Percentiles rank a stretch among this genome's conserved stretches.
phyloP scores from a whole-genome alignment of 2,797 vertebrate genomes.

The Acropternis orthonyx region DNA sequence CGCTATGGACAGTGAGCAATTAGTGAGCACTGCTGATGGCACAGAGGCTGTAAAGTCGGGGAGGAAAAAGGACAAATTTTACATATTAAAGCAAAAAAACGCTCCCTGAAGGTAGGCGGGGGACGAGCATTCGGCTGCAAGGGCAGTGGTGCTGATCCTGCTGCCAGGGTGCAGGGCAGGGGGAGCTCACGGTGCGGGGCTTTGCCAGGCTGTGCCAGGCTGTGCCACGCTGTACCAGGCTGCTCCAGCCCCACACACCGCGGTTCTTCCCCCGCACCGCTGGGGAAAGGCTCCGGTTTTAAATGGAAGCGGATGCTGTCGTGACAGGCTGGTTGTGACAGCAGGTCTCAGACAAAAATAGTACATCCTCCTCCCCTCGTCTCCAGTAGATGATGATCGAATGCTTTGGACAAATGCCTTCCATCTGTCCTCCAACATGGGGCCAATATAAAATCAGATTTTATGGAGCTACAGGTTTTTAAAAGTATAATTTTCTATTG shows the following conservation, averaged over 20 bases:
- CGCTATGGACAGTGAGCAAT: conserved; percentile 9
- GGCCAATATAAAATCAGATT: not conserved
- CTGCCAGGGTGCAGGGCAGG: not conserved
- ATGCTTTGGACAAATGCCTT: not conserved
- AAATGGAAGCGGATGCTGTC: not conserved
- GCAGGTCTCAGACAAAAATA: not conserved
- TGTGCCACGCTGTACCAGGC: not conserved
- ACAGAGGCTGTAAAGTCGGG: not conserved
- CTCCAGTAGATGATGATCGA: not conserved
- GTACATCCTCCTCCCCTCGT: not conserved
- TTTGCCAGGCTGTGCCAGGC: not conserved
- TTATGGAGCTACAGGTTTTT: not conserved
- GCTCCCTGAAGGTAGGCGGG: not conserved
- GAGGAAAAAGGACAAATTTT: not conserved
- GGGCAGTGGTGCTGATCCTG: not conserved
- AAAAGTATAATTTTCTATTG: not conserved
- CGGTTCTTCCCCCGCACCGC: not conserved
- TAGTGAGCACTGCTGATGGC: conserved; percentile 37
- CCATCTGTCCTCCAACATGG: not conserved
- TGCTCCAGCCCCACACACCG: not conserved
- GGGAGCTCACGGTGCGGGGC: not conserved
- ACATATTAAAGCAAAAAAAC: not conserved
- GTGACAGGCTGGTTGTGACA: not conserved
- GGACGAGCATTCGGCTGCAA: not conserved
- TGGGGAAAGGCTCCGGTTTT: not conserved